Conservation (phyloP, 2,113 vertebrate species). For the Burhinus oedicnemus region DNA sequence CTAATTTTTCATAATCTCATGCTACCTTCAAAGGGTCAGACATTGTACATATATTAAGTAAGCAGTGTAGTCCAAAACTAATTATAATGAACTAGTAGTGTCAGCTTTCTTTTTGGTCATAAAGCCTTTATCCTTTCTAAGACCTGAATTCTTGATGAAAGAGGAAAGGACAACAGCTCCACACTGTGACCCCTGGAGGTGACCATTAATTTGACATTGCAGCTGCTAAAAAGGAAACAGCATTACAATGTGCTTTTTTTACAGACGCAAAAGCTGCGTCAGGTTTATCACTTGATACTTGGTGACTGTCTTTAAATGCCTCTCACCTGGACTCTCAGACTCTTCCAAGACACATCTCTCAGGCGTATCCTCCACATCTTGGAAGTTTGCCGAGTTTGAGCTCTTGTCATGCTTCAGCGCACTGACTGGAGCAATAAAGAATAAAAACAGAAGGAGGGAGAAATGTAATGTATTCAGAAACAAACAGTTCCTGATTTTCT, state of each 20-base stretch:
- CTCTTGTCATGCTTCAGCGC: slow-evolving; percentile 74
- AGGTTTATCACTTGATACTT: slow-evolving; percentile 77
- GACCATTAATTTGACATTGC: slow-evolving; percentile 75
- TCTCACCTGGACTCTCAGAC: slow-evolving; percentile 83
- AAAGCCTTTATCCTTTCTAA: slow-evolving; percentile 74
- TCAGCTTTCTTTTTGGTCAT: slow-evolving; percentile 76
- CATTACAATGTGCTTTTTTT: slow-evolving; percentile 60
- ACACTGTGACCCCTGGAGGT: slow-evolving; percentile 75
- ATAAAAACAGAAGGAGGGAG: neutral
- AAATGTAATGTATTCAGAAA: slow-evolving; percentile 71
- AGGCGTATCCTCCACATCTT: slow-evolving; percentile 70
- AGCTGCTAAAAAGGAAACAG: slow-evolving; percentile 74
- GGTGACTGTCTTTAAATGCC: slow-evolving; percentile 73
- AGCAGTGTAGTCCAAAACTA: slow-evolving; percentile 72
- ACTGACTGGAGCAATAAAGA: slow-evolving; percentile 11
- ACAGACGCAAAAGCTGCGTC: slow-evolving; percentile 67
- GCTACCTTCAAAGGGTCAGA: slow-evolving; percentile 63
- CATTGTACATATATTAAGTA: slow-evolving; percentile 64
- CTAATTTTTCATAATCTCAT: slow-evolving; percentile 64
- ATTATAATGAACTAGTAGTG: slow-evolving; percentile 80
- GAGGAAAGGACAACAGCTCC: slow-evolving; percentile 76
- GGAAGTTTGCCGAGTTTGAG: slow-evolving; percentile 77
- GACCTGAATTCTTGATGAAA: slow-evolving; percentile 77
- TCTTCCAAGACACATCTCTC: slow-evolving; percentile 81
- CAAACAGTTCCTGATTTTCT: slow-evolving; percentile 62